Evolutionary conservation across 1,140 invertebrate species (phyloP), one percentile per base, ranked within the genome.

Genomic region (Macrotrachela quadricornifera): DNA sequence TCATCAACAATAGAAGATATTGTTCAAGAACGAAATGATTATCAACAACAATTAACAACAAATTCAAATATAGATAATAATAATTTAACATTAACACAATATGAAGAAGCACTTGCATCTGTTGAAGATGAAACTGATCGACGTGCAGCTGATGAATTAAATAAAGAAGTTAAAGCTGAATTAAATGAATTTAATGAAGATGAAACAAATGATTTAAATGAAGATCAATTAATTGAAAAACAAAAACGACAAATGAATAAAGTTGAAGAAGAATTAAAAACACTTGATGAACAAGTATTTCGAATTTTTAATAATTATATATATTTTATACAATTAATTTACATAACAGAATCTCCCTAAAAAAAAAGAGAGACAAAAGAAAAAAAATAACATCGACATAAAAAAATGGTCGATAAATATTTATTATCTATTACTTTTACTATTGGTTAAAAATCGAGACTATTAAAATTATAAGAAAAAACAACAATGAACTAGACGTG

Each of bases 181-280:
- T 72, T 92, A 54, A 86, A 84, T 0, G 88, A 94, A 69, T 95
- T 94, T 71, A 88, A 95, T 73, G 90, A 95, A 72, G 84, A 79
- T 62, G 85, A 91, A 72, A 85, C 86, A n/a, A 74, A 88, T 46
- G 65, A 67, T 73, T 61, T 41, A 72, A 58, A 58, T 46, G 66
- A 75, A 43, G 76, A 82, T 64, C 66, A 80, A 48, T 81, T 79
- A 15, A 21, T 14, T 16, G n/a, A 21, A 15, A 37, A 38, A 40
- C 15, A 38, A 49, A 14, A 10, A 16, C 9, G 12, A 10, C 42
- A 69, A 15, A 42, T 63, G 38, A 65, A 64, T 13, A 83, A 82
- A 67, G 82, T 81, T 10, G 83, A 87, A 71, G 72, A 78, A 58
- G 82, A 87, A 70, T 76, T 88, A 54, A 79, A 81, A 51, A 77